Conservation (phyloP, 2,888 invertebrate genomes). For the Hermaeophaga mercurialis region DNA sequence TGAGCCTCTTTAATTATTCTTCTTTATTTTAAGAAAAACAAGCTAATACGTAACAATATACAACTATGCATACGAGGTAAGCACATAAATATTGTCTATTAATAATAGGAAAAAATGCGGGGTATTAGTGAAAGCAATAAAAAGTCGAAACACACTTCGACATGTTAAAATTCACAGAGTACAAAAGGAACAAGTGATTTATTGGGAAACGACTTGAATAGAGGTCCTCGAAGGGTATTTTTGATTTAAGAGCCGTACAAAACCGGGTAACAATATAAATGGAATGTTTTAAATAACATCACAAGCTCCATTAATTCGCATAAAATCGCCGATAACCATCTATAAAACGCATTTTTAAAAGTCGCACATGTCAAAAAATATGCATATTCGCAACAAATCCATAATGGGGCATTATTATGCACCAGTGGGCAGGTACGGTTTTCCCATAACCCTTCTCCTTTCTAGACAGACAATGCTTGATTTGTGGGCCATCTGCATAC, state of each 20-base stretch:
- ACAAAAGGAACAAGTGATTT: constrained; percentile 34
- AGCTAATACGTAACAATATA: no score
- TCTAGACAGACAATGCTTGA: constrained; percentile 53
- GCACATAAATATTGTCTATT: constrained; percentile 10
- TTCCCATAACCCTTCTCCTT: constrained; percentile 49
- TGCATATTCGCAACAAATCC: constrained; percentile 52
- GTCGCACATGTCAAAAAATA: constrained; percentile 49
- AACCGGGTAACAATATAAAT: constrained; percentile 45
- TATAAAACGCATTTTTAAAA: constrained; percentile 38
- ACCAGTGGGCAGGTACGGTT: constrained; percentile 54
- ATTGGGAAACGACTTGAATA: constrained; percentile 34
- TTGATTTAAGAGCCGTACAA: constrained; percentile 43
- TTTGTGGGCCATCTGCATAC: constrained; percentile 56
- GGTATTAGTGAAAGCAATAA: constrained; percentile 19
- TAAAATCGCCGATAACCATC: constrained; percentile 52
- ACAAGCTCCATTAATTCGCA: constrained; percentile 57
- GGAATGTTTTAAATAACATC: constrained; percentile 53
- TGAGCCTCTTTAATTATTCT: no score
- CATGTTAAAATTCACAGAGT: constrained; percentile 30
- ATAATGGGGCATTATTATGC: constrained; percentile 54
- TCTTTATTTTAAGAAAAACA: no score
- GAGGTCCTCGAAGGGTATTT: constrained; percentile 33
- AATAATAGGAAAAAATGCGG: constrained; percentile 12
- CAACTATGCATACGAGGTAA: no score
- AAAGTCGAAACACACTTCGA: constrained; percentile 24